These are phyloP conservation scores for Prunella himalayana DNA, from an alignment of 2,113 vertebrate species.

Conservation along the genomic window DNA sequence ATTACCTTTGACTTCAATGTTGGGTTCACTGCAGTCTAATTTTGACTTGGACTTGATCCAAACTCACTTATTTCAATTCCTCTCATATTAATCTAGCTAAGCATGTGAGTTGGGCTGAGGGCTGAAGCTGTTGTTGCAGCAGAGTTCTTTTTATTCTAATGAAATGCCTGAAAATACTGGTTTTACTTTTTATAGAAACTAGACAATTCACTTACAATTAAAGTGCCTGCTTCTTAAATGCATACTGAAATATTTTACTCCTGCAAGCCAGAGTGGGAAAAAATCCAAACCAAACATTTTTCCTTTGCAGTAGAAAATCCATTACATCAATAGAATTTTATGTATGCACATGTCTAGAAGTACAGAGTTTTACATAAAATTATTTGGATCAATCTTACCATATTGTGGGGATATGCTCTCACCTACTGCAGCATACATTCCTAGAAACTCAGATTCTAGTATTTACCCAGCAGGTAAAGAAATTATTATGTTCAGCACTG, in stretches of 20 bases:
- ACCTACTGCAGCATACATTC: neutral
- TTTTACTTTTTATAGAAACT: neutral
- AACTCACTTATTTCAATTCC: neutral
- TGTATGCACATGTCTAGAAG: rapidly evolving
- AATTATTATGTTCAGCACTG: neutral
- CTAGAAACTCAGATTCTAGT: neutral
- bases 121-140: neutral
- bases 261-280: neutral
- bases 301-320: neutral
- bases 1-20: neutral
- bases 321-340: neutral
- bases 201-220: neutral
- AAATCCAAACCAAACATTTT: neutral
- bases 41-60: neutral
- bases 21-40: neutral
- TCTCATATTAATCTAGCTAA: neutral
- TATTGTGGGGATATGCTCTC: neutral
- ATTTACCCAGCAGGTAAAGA: neutral
- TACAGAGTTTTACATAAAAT: neutral
- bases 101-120: neutral
- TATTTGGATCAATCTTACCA: neutral
- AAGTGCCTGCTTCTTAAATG: neutral
- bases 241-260: neutral
- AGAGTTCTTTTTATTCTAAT: neutral
- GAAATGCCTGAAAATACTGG: neutral